A percentile compares a stretch with the other conserved stretches of the same genome.
Conservation (phyloP, 2,113 vertebrate genomes). For the Macrotis lagotis region DNA sequence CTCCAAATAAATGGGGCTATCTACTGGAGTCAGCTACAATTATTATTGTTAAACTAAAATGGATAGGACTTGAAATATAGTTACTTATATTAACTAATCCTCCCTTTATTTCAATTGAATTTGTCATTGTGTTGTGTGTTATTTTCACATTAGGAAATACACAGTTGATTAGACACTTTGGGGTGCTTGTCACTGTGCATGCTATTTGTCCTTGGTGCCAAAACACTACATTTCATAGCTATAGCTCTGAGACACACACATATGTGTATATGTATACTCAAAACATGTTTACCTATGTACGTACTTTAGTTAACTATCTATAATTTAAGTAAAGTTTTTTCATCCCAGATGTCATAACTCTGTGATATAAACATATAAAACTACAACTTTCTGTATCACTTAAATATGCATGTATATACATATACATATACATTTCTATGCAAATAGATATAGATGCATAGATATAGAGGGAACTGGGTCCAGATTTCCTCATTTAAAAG, state of each 20-base stretch:
- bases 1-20: neutral
- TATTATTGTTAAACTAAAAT: too few relatives aligned
- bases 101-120: neutral
- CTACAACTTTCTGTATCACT: neutral
- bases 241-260: neutral
- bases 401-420: neutral
- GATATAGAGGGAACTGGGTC: neutral
- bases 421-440: neutral
- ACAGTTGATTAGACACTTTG: neutral
- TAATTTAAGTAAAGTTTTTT: neutral
- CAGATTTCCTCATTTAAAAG: neutral
- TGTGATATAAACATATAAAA: neutral
- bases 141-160: neutral
- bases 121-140: neutral
- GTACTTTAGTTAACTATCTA: neutral
- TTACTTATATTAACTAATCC: neutral
- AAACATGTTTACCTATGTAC: neutral
- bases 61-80: too few relatives aligned
- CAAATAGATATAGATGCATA: neutral
- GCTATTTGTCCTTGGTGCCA: neutral
- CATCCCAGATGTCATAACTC: neutral
- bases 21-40: neutral
- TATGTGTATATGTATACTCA: neutral
- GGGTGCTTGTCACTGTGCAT: neutral
- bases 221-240: too few relatives aligned